These are phyloP conservation scores for Cetoscarus ocellatus DNA, from an alignment of 2,797 vertebrate species.

Conservation along the genomic window DNA sequence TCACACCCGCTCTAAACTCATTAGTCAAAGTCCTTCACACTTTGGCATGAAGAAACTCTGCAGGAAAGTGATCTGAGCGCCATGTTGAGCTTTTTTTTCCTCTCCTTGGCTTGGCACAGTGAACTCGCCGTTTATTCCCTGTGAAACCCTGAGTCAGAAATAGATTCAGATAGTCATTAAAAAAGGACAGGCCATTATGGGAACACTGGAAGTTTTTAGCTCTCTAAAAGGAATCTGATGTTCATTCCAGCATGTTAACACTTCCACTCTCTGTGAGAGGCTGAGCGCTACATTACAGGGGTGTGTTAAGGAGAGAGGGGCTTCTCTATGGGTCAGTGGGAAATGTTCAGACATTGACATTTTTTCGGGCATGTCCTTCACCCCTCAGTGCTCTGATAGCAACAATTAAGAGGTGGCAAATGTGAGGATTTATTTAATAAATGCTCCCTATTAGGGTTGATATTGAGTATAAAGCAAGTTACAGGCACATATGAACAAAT, in stretches of 20 bases:
- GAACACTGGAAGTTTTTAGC: slow-evolving; percentile 52
- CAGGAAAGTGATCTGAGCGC: slow-evolving; percentile 46
- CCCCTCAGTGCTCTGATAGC: slow-evolving; percentile 25
- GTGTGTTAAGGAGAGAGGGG: slow-evolving; percentile 61
- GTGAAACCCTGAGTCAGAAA: slow-evolving; percentile 52
- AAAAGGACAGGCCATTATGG: slow-evolving; percentile 46
- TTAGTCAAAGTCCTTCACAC: slow-evolving; percentile 61
- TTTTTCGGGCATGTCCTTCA: slow-evolving; percentile 51
- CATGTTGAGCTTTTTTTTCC: slow-evolving; percentile 30
- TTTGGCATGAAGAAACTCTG: slow-evolving; percentile 37
- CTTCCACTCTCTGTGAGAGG: slow-evolving; percentile 56
- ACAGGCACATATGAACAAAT: too few species aligned
- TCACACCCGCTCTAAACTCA: slow-evolving; percentile 64
- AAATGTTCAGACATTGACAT: slow-evolving; percentile 59
- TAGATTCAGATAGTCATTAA: slow-evolving; percentile 43
- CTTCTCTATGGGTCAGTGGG: slow-evolving; percentile 66
- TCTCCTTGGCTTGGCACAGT: slow-evolving; percentile 21
- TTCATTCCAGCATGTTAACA: slow-evolving; percentile 67
- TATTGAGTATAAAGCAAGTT: too few species aligned
- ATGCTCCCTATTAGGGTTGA: too few species aligned
- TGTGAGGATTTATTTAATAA: slow-evolving; percentile 8
- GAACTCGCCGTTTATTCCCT: slow-evolving; percentile 39
- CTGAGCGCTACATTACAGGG: slow-evolving; percentile 54
- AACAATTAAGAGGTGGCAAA: slow-evolving; percentile 14
- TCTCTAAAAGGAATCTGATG: slow-evolving; percentile 80